A percentile compares a stretch with the other conserved stretches of the same genome.
These are phyloP conservation scores for Cheilosia grossa DNA, from an alignment of 2,888 invertebrate species.

Conservation along the genomic window DNA sequence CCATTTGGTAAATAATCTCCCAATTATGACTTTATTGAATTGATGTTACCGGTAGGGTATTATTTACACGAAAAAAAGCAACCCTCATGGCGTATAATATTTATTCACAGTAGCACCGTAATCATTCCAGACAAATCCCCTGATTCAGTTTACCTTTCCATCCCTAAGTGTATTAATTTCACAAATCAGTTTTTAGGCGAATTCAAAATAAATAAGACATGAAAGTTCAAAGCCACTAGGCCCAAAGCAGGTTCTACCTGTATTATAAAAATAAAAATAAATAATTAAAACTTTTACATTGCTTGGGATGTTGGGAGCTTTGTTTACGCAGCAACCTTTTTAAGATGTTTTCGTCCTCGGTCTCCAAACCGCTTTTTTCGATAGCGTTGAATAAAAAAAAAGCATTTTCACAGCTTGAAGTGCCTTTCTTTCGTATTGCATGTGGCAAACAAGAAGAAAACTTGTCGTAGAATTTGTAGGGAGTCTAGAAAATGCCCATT, in stretches of 20 bases:
- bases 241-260: background rate
- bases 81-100: no score
- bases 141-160: constrained; percentile 3
- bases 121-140: background rate
- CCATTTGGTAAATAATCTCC: no score
- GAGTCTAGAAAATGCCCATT: constrained; percentile 27
- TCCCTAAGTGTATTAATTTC: constrained; percentile 37
- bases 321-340: constrained; percentile 19
- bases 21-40: no score
- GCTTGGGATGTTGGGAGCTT: background rate
- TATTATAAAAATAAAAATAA: constrained; percentile 8
- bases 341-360: background rate
- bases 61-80: no score
- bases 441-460: background rate
- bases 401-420: constrained; percentile 14
- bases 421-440: constrained; percentile 8
- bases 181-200: constrained; percentile 5
- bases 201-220: constrained; percentile 32
- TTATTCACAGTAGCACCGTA: no score
- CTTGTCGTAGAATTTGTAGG: constrained; percentile 9
- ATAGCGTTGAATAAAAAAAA: constrained; percentile 4
- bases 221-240: constrained; percentile 19
- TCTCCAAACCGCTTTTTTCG: background rate
- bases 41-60: no score
- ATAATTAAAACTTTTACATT: no score